A percentile compares a stretch with the other conserved stretches of the same genome.
Conservation (phyloP, 2,113 vertebrate species). For the Piprites chloris region DNA sequence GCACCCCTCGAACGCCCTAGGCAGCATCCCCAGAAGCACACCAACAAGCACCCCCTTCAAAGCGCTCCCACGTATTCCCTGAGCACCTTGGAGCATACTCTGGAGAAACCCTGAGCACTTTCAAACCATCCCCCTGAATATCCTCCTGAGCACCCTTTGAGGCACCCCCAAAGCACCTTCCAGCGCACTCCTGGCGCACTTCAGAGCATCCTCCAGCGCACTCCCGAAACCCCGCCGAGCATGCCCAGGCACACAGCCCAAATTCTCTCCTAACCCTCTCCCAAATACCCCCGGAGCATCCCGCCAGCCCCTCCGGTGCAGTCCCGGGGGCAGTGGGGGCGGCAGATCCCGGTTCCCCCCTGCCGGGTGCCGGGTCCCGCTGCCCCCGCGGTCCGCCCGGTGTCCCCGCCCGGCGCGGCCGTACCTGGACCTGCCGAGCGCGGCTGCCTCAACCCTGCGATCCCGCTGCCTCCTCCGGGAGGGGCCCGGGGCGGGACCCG, state of each 20-base stretch:
- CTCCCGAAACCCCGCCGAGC: neutral
- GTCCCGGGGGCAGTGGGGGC: too few species aligned
- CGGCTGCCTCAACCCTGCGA: neutral
- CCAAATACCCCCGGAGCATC: neutral
- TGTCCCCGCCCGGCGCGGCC: neutral
- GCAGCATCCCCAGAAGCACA: neutral
- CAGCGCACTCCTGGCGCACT: neutral
- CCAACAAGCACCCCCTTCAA: too few species aligned
- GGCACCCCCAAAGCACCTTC: neutral
- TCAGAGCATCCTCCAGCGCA: neutral
- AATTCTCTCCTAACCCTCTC: too few species aligned
- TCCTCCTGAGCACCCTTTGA: neutral
- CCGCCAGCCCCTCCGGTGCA: neutral
- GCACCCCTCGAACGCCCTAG: neutral
- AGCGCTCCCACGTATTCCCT: neutral
- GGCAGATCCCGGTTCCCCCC: neutral
- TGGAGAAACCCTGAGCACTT: neutral
- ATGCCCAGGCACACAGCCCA: rapidly evolving
- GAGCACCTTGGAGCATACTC: neutral
- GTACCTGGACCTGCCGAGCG: neutral
- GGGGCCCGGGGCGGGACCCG: neutral
- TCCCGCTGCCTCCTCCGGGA: neutral
- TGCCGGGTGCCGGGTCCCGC: neutral
- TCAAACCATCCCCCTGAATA: neutral
- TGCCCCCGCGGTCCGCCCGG: neutral